Conservation (phyloP, 2,888 invertebrate genomes). For the Epirrhoe alternata region DNA sequence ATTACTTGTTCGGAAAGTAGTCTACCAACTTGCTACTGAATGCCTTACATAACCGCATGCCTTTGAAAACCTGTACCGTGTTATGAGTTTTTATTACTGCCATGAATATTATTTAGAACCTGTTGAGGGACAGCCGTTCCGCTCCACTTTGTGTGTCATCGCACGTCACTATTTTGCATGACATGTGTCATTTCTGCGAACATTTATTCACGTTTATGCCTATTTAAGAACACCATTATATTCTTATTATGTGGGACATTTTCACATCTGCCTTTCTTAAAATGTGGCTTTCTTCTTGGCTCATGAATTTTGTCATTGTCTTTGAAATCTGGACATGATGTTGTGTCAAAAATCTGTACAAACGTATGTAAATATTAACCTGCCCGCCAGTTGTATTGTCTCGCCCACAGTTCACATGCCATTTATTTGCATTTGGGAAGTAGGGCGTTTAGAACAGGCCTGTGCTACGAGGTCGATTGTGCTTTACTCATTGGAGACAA, state of each 20-base stretch:
- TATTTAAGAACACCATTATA: constrained; percentile 28
- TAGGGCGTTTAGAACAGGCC: constrained; percentile 69
- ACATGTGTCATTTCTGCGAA: constrained; percentile 38
- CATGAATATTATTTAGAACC: constrained; percentile 43
- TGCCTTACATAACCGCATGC: constrained; percentile 43
- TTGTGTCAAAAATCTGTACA: constrained; percentile 61
- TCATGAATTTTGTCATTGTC: constrained; percentile 51
- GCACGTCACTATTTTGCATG: constrained; percentile 34
- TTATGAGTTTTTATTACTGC: constrained; percentile 43
- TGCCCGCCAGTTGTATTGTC: constrained; percentile 70
- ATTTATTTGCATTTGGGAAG: constrained; percentile 80
- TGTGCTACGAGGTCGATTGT: constrained; percentile 21
- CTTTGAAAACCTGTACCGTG: constrained; percentile 45
- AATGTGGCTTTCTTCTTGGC: constrained; percentile 52
- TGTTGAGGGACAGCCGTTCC: constrained; percentile 38
- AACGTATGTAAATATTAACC: constrained; percentile 66
- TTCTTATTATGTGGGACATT: constrained; percentile 30
- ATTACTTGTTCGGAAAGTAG: constrained; percentile 62
- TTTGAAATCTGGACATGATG: constrained; percentile 47
- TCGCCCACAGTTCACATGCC: constrained; percentile 71
- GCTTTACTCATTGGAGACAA: constrained; percentile 16
- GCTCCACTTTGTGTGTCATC: constrained; percentile 39
- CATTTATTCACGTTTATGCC: constrained; percentile 27
- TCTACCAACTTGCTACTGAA: constrained; percentile 43
- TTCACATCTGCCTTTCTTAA: constrained; percentile 35